Conservation (phyloP, 2,888 invertebrate species). For the Hirtodrosophila confusa region DNA sequence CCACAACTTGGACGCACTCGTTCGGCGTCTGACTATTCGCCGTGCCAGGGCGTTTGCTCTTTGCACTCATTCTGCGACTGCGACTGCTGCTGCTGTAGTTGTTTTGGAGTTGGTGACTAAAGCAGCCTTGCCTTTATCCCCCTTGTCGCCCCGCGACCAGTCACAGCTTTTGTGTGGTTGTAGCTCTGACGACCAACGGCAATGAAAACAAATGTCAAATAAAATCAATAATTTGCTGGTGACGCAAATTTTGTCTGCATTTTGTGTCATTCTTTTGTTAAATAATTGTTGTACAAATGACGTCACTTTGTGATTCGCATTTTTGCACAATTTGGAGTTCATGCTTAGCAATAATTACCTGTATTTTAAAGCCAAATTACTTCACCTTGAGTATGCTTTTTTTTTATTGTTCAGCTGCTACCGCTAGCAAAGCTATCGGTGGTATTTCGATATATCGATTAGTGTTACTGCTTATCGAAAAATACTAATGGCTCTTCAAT, state of each 20-base stretch:
- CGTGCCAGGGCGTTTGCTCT: conserved; percentile 78
- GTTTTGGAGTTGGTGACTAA: conserved; percentile 61
- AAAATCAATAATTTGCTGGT: conserved; percentile 66
- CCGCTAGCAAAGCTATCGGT: conserved; percentile 43
- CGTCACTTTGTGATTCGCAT: conserved; percentile 16
- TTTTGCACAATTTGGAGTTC: conserved; percentile 23
- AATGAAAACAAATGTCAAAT: conserved; percentile 61
- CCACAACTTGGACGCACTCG: conserved; percentile 98
- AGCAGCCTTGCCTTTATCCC: conserved; percentile 54
- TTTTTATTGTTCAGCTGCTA: conserved; percentile 59
- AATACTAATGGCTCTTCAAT: conserved; percentile 1
- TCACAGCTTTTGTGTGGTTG: conserved; percentile 29
- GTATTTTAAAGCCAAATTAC: conserved; percentile 68
- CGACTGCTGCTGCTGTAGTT: conserved; percentile 14
- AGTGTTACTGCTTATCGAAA: conserved; percentile 8
- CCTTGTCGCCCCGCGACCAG: conserved; percentile 28
- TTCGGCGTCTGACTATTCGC: conserved; percentile 84
- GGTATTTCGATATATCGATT: neutral
- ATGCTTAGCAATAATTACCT: conserved; percentile 56
- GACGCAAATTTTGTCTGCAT: conserved; percentile 19
- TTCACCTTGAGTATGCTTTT: conserved; percentile 68
- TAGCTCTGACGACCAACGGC: conserved; percentile 67
- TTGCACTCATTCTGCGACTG: conserved; percentile 77
- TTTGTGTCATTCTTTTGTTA: conserved; percentile 1
- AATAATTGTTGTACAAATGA: conserved; percentile 12